Conservation (phyloP, 2,888 invertebrate species). For the Caenorhabditis sp. region DNA sequence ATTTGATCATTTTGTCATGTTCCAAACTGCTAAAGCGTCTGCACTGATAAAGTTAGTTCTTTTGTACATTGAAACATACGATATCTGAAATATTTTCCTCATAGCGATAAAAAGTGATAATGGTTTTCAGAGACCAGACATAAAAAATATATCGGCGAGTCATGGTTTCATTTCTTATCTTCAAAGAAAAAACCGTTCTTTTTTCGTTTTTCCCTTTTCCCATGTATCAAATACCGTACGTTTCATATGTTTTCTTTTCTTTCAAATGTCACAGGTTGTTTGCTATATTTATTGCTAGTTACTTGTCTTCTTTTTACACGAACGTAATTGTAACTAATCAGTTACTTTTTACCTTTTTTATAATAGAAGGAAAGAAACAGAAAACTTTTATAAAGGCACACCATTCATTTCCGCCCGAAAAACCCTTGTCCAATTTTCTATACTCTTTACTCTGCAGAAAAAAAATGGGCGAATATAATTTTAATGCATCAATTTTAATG, state of each 20-base stretch:
- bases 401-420: background rate
- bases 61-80: no score
- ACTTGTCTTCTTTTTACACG: no score
- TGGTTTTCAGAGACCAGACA: no score
- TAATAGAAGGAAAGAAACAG: background rate
- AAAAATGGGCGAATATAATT: background rate
- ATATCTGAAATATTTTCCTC: no score
- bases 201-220: background rate
- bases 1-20: no score
- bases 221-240: background rate
- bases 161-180: no score
- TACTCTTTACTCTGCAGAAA: background rate
- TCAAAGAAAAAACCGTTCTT: background rate
- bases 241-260: background rate
- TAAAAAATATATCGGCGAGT: no score
- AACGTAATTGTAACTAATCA: no score
- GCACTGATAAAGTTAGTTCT: no score
- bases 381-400: background rate
- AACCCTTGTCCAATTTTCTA: background rate
- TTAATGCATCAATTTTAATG: constrained; percentile 1
- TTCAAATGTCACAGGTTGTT: background rate
- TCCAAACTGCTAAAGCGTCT: no score
- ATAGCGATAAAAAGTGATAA: no score
- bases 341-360: background rate
- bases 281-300: background rate